These are phyloP conservation scores for Apamea crenata DNA, from an alignment of 2,888 invertebrate species.

Conservation along the genomic window DNA sequence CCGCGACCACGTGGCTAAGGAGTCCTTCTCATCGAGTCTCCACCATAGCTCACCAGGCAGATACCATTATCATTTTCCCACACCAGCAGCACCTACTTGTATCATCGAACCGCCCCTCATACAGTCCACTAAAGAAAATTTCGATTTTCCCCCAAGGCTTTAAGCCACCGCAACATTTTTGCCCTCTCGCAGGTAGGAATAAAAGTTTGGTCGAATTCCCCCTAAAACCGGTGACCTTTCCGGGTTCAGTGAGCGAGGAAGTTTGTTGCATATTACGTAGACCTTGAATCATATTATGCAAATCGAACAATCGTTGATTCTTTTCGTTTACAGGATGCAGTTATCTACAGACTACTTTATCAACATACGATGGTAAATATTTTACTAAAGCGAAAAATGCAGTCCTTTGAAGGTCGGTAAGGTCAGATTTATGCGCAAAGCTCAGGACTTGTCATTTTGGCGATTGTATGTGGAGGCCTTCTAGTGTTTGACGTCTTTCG, in stretches of 20 bases:
- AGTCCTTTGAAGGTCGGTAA: neutral
- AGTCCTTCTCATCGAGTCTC: too few species aligned
- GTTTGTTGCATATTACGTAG: too few species aligned
- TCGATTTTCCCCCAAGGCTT: too few species aligned
- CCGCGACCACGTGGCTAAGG: too few species aligned
- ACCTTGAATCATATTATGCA: neutral
- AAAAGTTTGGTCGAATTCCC: neutral
- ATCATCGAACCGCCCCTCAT: too few species aligned
- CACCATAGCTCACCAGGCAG: too few species aligned
- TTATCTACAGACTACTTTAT: constrained; percentile 1
- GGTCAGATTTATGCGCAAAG: neutral
- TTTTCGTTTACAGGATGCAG: constrained; percentile 1
- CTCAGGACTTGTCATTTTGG: neutral
- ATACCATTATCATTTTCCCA: too few species aligned
- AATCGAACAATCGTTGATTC: neutral
- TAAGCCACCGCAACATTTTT: too few species aligned
- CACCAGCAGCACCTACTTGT: too few species aligned
- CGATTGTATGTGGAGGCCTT: neutral
- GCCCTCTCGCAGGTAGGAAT: neutral
- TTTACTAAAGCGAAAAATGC: neutral
- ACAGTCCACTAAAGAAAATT: too few species aligned
- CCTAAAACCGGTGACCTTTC: neutral
- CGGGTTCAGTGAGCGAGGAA: neutral
- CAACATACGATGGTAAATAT: constrained; percentile 15
- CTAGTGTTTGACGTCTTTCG: neutral